A percentile compares a stretch with the other conserved stretches of the same genome.
Conservation (phyloP, 2,797 vertebrate genomes). For the Synaphobranchus kaupii region DNA sequence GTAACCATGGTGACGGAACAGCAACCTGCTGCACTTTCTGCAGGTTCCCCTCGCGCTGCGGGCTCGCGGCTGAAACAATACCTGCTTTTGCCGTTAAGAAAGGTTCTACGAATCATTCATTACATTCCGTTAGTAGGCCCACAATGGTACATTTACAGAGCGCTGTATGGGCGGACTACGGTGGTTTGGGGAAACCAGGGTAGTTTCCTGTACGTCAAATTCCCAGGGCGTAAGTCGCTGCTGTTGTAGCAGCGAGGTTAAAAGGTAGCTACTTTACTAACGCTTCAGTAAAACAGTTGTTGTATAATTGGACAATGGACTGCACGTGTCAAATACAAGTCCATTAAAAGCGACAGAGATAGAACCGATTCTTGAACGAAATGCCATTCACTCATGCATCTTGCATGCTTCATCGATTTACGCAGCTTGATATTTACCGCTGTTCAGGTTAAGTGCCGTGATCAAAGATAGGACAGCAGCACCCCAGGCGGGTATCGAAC, state of each 20-base stretch:
- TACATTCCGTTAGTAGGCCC: background rate
- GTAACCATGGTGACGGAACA: constrained; percentile 11
- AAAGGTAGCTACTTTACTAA: background rate
- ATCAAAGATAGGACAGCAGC: background rate
- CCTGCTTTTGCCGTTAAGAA: background rate
- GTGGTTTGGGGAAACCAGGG: background rate
- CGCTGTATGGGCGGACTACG: background rate
- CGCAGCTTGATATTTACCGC: constrained; percentile 9
- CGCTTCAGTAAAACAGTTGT: background rate
- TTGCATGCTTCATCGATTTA: constrained; percentile 1
- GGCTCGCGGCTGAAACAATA: background rate
- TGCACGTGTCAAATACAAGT: background rate
- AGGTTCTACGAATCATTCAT: background rate
- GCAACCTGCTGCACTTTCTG: background rate
- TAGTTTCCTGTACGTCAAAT: background rate
- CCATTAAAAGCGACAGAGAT: background rate
- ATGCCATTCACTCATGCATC: background rate
- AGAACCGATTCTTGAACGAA: background rate
- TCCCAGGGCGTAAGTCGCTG: background rate
- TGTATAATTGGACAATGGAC: background rate
- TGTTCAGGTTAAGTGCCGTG: background rate
- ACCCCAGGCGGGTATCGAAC: background rate
- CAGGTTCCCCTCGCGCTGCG: background rate
- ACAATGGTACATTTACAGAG: background rate
- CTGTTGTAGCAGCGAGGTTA: background rate